Evolutionary conservation across 2,888 invertebrate genomes (phyloP).

Genomic region (Cepaea hortensis): DNA sequence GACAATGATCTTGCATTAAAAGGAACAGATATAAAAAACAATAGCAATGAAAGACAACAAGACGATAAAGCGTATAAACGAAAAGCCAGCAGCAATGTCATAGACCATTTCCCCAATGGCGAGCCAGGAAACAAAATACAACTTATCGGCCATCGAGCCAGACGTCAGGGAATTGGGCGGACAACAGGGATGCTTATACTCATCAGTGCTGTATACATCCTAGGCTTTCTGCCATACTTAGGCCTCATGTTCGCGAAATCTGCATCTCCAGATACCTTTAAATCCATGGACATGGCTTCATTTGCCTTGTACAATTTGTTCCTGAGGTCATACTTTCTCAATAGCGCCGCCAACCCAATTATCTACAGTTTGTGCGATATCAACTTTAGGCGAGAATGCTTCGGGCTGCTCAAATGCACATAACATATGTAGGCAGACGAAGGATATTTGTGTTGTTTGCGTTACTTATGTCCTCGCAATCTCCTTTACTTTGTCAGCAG

Average conservation of each 20-base stretch:
- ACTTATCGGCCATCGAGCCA: not conserved
- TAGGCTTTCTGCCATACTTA: slow-evolving; percentile 31
- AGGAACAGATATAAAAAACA: not conserved
- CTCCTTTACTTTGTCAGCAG: too few species aligned
- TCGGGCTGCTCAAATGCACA: slow-evolving; percentile 1
- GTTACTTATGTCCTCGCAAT: too few species aligned
- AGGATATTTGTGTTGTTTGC: too few species aligned
- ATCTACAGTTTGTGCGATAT: slow-evolving; percentile 42
- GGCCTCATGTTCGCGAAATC: not conserved
- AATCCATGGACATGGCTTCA: not conserved
- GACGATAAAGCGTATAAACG: not conserved
- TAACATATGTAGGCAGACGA: not conserved
- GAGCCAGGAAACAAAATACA: not conserved
- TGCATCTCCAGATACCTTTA: not conserved
- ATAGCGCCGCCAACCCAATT: slow-evolving; percentile 42
- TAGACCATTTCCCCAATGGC: not conserved
- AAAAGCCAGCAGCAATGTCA: not conserved
- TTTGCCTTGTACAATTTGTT: slow-evolving; percentile 9
- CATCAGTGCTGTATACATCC: slow-evolving; percentile 42
- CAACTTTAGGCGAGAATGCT: slow-evolving; percentile 34
- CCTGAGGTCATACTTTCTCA: slow-evolving; percentile 36
- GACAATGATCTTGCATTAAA: not conserved
- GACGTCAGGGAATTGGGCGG: slow-evolving; percentile 21
- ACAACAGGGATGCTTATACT: slow-evolving; percentile 45
- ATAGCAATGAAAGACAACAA: not conserved